phyloP scores from a whole-genome alignment of 1,140 invertebrate species.

The Conus ventricosus region DNA sequence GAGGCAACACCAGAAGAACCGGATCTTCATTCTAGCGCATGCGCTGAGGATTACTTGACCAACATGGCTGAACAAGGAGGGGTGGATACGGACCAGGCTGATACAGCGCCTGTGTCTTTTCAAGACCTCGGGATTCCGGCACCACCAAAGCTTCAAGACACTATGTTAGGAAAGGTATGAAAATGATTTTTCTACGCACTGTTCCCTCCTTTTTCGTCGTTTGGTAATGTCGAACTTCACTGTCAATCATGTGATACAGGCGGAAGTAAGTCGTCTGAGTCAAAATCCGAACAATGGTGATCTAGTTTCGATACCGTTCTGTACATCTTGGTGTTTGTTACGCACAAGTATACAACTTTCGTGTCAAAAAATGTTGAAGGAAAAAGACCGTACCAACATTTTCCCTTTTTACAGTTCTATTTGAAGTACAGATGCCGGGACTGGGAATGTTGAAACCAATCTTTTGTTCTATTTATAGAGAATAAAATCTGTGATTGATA shows the following conservation, averaged over 20 bases:
- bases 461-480: no score
- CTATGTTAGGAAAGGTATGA: constrained; percentile 33
- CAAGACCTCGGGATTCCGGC: constrained; percentile 35
- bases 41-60: neutral
- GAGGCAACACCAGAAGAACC: neutral
- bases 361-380: no score
- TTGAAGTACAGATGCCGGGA: no score
- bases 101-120: constrained; percentile 12
- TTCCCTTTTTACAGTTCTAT: no score
- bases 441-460: no score
- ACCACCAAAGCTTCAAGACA: constrained; percentile 29
- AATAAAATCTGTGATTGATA: no score
- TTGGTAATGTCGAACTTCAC: neutral
- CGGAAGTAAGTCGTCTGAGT: neutral
- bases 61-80: constrained; percentile 28
- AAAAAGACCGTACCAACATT: no score
- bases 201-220: no score
- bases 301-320: constrained; percentile 24
- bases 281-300: neutral
- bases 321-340: no score
- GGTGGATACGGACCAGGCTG: neutral
- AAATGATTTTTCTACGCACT: neutral
- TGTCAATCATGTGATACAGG: neutral
- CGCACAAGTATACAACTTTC: no score
- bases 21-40: neutral